Conservation (phyloP, 1,140 invertebrate species). For the Rhyacophila brunnea region DNA sequence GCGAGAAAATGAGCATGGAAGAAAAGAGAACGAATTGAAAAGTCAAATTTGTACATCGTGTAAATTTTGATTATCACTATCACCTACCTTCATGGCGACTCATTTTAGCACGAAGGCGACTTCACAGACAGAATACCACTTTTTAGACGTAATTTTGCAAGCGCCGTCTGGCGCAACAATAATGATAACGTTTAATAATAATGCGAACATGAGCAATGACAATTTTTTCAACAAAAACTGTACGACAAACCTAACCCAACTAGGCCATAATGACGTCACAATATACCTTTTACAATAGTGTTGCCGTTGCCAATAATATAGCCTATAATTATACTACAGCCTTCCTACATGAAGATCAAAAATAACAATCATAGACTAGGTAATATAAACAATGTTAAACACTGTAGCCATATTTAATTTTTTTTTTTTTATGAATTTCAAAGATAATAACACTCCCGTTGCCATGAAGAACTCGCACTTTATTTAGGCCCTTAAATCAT, state of each 20-base stretch:
- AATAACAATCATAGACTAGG: too few species aligned
- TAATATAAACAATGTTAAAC: too few species aligned
- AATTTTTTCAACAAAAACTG: conserved; percentile 64
- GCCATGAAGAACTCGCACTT: too few species aligned
- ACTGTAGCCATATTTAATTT: too few species aligned
- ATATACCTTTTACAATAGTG: conserved; percentile 35
- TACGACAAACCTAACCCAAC: conserved; percentile 71
- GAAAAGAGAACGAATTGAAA: neutral
- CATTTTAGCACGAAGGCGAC: conserved; percentile 66
- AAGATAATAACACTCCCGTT: too few species aligned
- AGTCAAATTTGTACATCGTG: conserved; percentile 39
- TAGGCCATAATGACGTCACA: conserved; percentile 70
- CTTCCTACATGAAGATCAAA: too few species aligned
- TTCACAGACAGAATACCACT: conserved; percentile 40
- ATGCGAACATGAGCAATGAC: conserved; percentile 59
- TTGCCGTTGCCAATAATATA: too few species aligned
- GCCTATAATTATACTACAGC: too few species aligned
- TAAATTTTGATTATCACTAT: conserved; percentile 57
- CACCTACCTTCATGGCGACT: conserved; percentile 78
- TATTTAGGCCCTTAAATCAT: too few species aligned
- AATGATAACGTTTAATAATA: conserved; percentile 18
- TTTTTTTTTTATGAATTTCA: too few species aligned
- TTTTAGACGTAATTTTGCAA: conserved; percentile 2
- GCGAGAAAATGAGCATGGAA: neutral
- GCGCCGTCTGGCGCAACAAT: conserved; percentile 13